phyloP scores from a whole-genome alignment of 2,113 vertebrate species.

The Galemys pyrenaicus region DNA sequence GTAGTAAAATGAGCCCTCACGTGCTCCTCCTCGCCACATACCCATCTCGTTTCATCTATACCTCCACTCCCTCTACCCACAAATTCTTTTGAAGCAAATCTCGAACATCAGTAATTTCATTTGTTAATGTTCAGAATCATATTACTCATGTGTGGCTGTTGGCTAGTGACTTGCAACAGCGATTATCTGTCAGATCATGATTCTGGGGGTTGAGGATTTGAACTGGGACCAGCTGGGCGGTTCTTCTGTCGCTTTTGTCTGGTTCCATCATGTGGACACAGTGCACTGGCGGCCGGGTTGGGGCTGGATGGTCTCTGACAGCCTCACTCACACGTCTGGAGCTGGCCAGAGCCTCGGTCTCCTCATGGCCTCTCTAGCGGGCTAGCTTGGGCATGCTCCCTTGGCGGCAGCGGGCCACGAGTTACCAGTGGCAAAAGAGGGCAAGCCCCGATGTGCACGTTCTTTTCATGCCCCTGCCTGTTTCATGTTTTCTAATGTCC shows the following conservation, averaged over 20 bases:
- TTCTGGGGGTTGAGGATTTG: not conserved
- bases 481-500: not conserved
- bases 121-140: not conserved
- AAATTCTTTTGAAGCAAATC: not conserved
- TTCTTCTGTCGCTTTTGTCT: not conserved
- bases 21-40: no score
- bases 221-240: not conserved
- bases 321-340: not conserved
- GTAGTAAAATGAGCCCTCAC: not conserved
- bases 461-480: slow-evolving; percentile 54
- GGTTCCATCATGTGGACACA: not conserved
- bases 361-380: not conserved
- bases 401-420: not conserved
- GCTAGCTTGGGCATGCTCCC: slow-evolving; percentile 32
- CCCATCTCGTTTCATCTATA: not conserved
- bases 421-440: not conserved
- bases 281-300: not conserved
- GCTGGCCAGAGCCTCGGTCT: not conserved
- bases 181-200: not conserved
- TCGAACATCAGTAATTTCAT: not conserved
- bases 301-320: not conserved
- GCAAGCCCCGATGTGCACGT: not conserved
- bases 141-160: not conserved
- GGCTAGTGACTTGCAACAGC: not conserved
- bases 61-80: not conserved